Base-by-base conservation (phyloP, 2,113 vertebrate species). In the Ammodramus savannarum region DNA sequence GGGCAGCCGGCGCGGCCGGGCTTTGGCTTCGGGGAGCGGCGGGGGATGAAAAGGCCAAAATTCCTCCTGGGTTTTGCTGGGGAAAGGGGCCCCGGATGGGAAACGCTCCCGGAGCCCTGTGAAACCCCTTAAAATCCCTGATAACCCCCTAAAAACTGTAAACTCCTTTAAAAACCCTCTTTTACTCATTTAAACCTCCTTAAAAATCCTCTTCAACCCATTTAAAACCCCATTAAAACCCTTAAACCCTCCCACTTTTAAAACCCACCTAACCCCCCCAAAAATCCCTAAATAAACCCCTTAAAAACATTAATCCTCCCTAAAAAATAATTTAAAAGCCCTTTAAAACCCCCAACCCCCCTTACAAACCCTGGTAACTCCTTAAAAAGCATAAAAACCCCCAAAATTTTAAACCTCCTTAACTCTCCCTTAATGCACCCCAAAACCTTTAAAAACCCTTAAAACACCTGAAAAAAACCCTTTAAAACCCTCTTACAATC, bases 191-290 rank as follows among this genome's bases (percentile, higher is more conserved):
- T 38, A 44, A 62, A 52, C 7, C 5, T 32, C 38, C 4, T n/a
- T 27, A 22, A 54, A 78, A 79, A 4, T 26, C 19, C n/a, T 21
- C 29, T 63, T 41, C 27, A 59, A 29, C 10, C 12, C 46, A 19
- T 54, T 55, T 25, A 44, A 16, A 38, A 4, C 10, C 16, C 18
- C n/a, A 36, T 36, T 68, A 36, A 68, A 67, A 51, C 29, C 10
- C 27, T 29, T 39, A 39, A 39, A 27, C 2, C 3, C 32, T 17
- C 36, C 8, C 25, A 25, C 16, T 36, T 32, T 20, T 26, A 62
- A 83, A 44, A 11, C 2, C 6, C 11, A 4, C 9, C 23, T 48
- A n/a, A n/a, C 18, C 4, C 9, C 7, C 17, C 22, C 2, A 2
- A 36, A 61, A 68, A 38, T 59, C 14, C 38, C 27, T 44, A 44